A percentile compares a stretch with the other conserved stretches of the same genome.
Evolutionary conservation across 2,113 vertebrate species (phyloP).

Genomic region (Callorhinus ursinus): DNA sequence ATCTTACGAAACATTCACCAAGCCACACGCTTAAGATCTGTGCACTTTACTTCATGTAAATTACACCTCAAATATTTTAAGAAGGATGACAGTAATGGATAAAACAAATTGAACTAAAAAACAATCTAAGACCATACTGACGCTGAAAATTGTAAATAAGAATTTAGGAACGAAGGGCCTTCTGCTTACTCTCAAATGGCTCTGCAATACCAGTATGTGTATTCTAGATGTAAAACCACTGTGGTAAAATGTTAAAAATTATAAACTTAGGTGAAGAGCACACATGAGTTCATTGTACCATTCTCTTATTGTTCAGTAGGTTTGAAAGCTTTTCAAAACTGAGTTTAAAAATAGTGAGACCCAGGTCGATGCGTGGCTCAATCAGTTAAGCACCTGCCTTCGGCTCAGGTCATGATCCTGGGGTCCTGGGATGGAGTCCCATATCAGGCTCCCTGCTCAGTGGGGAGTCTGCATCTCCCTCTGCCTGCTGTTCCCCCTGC

Average conservation of each 20-base stretch:
- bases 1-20: not conserved
- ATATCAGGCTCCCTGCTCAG: no score
- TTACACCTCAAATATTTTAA: constrained; percentile 13
- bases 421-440: no score
- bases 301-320: constrained; percentile 3
- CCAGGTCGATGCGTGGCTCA: not conserved
- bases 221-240: not conserved
- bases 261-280: not conserved
- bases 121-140: not conserved
- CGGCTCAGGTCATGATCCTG: no score
- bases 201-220: not conserved
- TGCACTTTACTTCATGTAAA: not conserved
- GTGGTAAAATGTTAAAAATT: constrained; percentile 18
- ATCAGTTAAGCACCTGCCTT: no score
- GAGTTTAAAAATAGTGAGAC: constrained; percentile 2
- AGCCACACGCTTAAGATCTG: not conserved
- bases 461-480: no score
- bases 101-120: constrained; percentile 36
- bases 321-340: constrained; percentile 26
- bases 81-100: not conserved
- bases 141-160: not conserved
- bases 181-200: not conserved
- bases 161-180: not conserved
- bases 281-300: not conserved
- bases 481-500: no score